Evolutionary conservation across 2,888 invertebrate species (phyloP).

Genomic region (Ophraella communa): DNA sequence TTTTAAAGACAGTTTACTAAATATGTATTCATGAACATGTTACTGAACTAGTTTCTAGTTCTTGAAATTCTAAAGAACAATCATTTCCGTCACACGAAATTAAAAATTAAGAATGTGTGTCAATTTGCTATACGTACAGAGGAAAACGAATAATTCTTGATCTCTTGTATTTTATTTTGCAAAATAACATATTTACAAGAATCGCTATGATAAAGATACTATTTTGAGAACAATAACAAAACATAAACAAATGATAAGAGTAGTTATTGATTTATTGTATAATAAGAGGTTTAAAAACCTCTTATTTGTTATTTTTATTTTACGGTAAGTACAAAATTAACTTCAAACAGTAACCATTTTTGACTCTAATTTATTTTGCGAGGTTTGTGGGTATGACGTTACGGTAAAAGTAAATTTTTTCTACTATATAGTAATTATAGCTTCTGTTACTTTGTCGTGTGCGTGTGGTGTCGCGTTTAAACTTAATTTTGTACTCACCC

Average conservation of each 20-base stretch:
- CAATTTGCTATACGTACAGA: no score
- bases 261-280: neutral
- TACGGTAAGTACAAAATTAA: no score
- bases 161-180: neutral
- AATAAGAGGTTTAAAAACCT: no score
- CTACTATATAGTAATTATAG: no score
- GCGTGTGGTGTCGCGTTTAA: no score
- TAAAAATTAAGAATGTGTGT: neutral
- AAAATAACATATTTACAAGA: neutral
- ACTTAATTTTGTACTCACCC: no score
- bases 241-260: neutral
- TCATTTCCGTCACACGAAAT: neutral
- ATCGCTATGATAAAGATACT: neutral
- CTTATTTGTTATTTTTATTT: no score
- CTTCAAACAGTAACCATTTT: no score
- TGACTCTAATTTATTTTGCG: no score
- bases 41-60: neutral
- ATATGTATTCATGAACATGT: neutral
- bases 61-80: neutral
- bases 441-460: no score
- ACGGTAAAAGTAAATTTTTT: no score
- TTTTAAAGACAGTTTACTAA: neutral
- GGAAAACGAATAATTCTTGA: neutral
- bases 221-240: neutral
- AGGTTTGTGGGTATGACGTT: no score